Percentiles rank a stretch among this genome's conserved stretches.
These are phyloP conservation scores for Sepiola atlantica DNA, from an alignment of 2,888 invertebrate species.

Conservation along the genomic window DNA sequence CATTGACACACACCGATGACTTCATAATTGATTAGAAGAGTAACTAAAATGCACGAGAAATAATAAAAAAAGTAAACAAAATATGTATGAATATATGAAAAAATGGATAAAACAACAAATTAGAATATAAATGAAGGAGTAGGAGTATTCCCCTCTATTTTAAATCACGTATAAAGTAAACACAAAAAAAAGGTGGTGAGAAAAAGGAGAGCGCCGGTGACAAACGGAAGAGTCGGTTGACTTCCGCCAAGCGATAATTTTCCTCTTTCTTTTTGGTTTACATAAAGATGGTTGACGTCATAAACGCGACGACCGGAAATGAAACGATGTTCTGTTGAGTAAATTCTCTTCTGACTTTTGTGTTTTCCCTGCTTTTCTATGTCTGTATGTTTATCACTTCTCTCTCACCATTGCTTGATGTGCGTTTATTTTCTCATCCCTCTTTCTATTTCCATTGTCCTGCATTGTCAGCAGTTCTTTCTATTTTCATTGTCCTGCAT, in stretches of 20 bases:
- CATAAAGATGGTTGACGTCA: not conserved
- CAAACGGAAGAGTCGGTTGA: not conserved
- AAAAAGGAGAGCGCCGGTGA: not conserved
- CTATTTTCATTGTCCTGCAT: not conserved
- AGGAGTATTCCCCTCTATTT: not conserved
- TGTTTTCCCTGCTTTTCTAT: not conserved
- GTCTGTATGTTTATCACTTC: too few species aligned
- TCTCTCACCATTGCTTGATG: not conserved
- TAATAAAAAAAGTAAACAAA: not conserved
- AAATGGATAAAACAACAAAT: not conserved
- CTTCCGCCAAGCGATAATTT: not conserved
- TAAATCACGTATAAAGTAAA: not conserved
- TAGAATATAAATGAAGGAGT: not conserved
- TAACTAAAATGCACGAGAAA: not conserved
- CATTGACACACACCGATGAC: too few species aligned
- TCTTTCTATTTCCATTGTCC: not conserved
- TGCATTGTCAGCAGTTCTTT: not conserved
- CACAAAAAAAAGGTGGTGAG: not conserved
- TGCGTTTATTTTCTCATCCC: not conserved
- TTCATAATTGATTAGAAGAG: too few species aligned
- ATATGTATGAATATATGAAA: not conserved
- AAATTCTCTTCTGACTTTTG: not conserved
- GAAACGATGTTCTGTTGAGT: not conserved
- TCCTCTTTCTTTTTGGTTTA: not conserved
- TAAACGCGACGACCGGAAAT: not conserved